Evolutionary conservation across 2,888 invertebrate species (phyloP).

Genomic region (Pediacus dermestoides): DNA sequence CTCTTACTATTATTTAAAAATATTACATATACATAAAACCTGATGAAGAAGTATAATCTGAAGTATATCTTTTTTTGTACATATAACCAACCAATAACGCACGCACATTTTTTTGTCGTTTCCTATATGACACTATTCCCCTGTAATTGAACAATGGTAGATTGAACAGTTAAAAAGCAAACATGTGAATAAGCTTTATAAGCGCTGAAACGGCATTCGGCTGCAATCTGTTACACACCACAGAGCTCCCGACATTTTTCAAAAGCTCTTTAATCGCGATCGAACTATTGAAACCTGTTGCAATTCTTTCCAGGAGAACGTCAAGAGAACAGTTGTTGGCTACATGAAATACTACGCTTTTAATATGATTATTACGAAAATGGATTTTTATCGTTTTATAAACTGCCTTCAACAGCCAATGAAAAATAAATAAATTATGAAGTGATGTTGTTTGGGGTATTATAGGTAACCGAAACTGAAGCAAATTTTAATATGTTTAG

Average conservation of each 20-base stretch:
- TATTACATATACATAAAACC: no score
- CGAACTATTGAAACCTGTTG: slow-evolving; percentile 51
- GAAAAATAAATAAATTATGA: no score
- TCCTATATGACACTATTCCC: no score
- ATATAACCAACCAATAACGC: no score
- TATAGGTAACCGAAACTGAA: no score
- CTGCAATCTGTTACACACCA: slow-evolving; percentile 47
- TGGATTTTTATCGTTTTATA: slow-evolving; percentile 31
- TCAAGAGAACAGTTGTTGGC: slow-evolving; percentile 29
- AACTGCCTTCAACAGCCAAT: no score
- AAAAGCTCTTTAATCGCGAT: slow-evolving; percentile 50
- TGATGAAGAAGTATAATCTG: no score
- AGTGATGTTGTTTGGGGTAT: no score
- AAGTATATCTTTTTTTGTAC: no score
- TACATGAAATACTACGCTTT: slow-evolving; percentile 31
- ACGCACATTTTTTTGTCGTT: no score
- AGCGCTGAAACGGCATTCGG: slow-evolving; percentile 21
- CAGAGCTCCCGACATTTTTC: slow-evolving; percentile 47
- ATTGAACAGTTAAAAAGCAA: slow-evolving; percentile 30
- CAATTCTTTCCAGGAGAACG: slow-evolving; percentile 37
- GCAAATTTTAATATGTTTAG: no score
- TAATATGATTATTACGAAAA: slow-evolving; percentile 31
- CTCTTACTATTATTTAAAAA: no score
- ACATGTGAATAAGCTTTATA: slow-evolving; percentile 40
- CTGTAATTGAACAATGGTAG: slow-evolving; percentile 13